Evolutionary conservation across 2,113 vertebrate genomes (phyloP).

Genomic region (Gnathonemus longibarbis): DNA sequence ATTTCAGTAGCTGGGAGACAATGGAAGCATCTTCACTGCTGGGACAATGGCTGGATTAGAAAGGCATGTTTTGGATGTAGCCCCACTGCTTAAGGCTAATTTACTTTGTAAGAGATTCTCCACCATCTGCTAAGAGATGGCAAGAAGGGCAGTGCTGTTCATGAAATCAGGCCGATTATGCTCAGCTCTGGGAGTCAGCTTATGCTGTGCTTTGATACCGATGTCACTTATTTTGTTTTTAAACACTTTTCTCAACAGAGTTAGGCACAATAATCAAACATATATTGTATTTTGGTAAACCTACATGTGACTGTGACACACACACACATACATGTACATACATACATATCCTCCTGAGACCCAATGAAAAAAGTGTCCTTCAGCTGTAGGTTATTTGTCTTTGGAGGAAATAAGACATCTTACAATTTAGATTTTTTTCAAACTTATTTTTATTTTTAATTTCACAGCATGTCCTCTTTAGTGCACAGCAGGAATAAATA

Average conservation of each 20-base stretch:
- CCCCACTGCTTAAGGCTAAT: background rate
- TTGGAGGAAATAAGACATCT: too few species aligned
- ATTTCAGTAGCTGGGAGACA: background rate
- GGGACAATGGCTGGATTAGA: background rate
- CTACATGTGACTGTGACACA: background rate
- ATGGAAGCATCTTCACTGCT: background rate
- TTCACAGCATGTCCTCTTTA: too few species aligned
- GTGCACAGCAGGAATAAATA: too few species aligned
- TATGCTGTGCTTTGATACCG: background rate
- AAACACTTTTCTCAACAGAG: background rate
- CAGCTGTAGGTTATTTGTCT: too few species aligned
- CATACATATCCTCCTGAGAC: too few species aligned
- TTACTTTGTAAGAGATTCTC: background rate
- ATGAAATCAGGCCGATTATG: background rate
- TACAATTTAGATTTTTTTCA: too few species aligned
- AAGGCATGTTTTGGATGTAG: background rate
- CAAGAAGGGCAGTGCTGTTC: background rate
- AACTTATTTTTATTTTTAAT: too few species aligned
- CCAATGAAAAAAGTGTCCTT: too few species aligned
- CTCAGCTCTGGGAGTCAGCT: background rate
- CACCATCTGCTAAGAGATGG: constrained; percentile 9
- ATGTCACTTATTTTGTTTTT: constrained; percentile 5
- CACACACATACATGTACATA: too few species aligned
- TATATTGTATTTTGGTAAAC: background rate
- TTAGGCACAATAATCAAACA: background rate